These are phyloP conservation scores for Dinomys branickii DNA, from an alignment of 2,113 vertebrate species.

Conservation along the genomic window DNA sequence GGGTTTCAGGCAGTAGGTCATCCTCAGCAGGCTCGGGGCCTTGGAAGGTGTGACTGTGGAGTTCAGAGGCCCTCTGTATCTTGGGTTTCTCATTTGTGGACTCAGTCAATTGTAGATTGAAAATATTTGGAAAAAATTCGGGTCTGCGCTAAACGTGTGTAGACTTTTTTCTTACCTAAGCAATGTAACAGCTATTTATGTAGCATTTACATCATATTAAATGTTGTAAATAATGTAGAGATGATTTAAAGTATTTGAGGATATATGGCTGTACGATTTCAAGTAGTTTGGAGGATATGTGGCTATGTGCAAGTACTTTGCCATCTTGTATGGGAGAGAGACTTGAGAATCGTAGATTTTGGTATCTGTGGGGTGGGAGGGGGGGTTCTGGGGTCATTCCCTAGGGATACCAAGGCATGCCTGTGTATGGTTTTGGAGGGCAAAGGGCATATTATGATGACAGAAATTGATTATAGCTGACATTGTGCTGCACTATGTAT, in stretches of 20 bases:
- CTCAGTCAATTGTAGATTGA: not conserved
- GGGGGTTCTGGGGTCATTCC: not conserved
- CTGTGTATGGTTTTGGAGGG: not conserved
- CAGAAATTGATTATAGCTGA: not conserved
- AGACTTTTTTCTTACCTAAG: not conserved
- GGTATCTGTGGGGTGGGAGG: not conserved
- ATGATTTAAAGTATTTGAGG: not conserved
- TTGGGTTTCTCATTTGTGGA: not conserved
- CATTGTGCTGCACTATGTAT: not conserved
- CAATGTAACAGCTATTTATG: not conserved
- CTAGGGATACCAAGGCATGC: not conserved
- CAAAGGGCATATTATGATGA: not conserved
- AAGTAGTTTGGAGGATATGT: not conserved
- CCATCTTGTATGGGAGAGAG: not conserved
- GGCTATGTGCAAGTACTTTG: not conserved
- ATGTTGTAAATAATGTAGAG: not conserved
- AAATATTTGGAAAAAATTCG: not conserved
- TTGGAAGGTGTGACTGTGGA: slow-evolving; percentile 22
- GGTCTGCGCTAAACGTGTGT: not conserved
- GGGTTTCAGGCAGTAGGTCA: not conserved
- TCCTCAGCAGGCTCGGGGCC: not conserved
- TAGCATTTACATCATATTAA: not conserved
- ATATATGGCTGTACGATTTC: not conserved
- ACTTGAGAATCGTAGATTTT: not conserved
- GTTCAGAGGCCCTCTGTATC: not conserved